Percentiles rank a stretch among this genome's conserved stretches.
These are phyloP conservation scores for Diadema setosum DNA, from an alignment of 35 echinoderm and acorn worm genomes.

Conservation along the genomic window DNA sequence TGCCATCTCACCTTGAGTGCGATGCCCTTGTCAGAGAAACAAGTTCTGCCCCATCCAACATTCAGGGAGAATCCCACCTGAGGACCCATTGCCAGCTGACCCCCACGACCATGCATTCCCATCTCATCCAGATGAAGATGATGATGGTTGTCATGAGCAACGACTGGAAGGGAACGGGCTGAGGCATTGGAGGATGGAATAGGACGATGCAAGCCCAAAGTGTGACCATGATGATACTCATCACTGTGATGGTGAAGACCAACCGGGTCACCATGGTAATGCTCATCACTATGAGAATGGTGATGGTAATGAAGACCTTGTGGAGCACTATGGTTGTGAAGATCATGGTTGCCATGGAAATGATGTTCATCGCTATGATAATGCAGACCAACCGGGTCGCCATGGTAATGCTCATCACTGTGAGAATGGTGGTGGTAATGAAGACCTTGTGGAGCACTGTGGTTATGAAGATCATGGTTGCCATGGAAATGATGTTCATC, in stretches of 20 bases:
- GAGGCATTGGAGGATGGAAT: background rate
- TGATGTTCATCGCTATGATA: background rate
- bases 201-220: no score
- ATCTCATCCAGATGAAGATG: background rate
- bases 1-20: constrained; percentile 40
- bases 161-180: background rate
- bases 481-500: background rate
- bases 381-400: no score
- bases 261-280: background rate
- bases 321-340: background rate
- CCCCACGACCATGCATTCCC: background rate
- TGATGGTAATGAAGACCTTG: background rate
- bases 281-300: background rate
- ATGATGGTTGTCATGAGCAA: background rate
- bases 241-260: background rate
- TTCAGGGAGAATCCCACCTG: background rate
- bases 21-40: constrained; percentile 31
- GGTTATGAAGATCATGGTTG: background rate
- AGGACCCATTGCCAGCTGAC: background rate
- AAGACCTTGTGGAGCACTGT: background rate
- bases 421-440: background rate
- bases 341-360: background rate
- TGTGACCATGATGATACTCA: background rate
- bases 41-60: constrained; percentile 48
- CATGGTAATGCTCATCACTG: background rate